Evolutionary conservation across 2,797 vertebrate genomes (phyloP), one percentile per base, ranked within the genome.

Genomic region (Rhyacichthys aspro): DNA sequence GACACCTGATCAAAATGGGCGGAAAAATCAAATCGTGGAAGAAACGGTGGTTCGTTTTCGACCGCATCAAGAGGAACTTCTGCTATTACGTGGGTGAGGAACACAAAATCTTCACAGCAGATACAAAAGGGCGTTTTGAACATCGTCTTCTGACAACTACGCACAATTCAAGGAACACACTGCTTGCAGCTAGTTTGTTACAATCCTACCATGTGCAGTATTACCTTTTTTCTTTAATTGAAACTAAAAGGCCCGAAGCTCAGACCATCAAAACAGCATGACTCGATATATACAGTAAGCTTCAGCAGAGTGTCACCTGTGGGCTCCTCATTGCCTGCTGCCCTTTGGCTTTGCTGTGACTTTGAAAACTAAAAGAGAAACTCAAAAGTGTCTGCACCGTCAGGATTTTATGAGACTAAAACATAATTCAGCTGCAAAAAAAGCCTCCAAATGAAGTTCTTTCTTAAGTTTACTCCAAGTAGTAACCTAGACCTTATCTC

Each of bases 1-100:
- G 98, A 52, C 97, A 97, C 86, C 92, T 99, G 84, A 94, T 96
- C 66, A 99, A 99, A 90, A 99, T 99, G 98, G 98, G 98, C 0
- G 97, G 98, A 76, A 99, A 99, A 81, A 98, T 99, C 79, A 98
- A 98, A 43, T 99, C 98, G 0, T 99, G 98, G 98, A 98, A 97
- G 89, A 98, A 98, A 76, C 96, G 98, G 72, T 99, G 98, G 98
- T 99, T 99, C 37, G 96, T 99, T 83, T 99, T 99, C 0, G 98
- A 99, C 83, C 95, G 98, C 23, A 88, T 98, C 82, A 98, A 97
- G 87, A 96, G 96, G 73, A 98, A 96, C 45, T 92, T 99, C 69
- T 94, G 94, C 41, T 99, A 99, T 74, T 99, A 98, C 0, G 86
- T 88, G 4, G 98, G 98, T 99, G 72, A 94, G 94, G 67, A 79